Base-by-base conservation (phyloP, 2,113 vertebrate species). In the Bubo bubo region DNA sequence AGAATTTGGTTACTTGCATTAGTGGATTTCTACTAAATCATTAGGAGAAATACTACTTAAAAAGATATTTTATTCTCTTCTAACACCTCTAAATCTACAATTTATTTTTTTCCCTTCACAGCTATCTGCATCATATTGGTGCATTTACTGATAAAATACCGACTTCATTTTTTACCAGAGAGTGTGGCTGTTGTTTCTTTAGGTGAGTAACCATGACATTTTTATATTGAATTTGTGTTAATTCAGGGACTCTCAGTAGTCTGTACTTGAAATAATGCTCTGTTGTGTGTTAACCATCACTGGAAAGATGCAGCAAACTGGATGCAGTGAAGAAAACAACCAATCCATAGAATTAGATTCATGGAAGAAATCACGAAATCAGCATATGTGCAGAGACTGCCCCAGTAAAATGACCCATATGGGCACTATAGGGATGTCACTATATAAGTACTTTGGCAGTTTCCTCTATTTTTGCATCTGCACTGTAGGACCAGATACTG, bases 51-150 rank as follows among this genome's bases (percentile, higher is more conserved):
- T 59, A 45, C 9, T n/a, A 12, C 34, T 60, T 84, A 14, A 49
- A 88, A 68, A 47, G 32, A 0, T 64, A 28, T 86, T 77, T 87
- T 73, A 50, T 52, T 87, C 1, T 68, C 39, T 87, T 81, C 15
- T 53, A 59, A 19, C 22, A 6, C 5, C 66, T 52, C 43, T 64
- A 26, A 90, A 52, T 71, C 18, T 72, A 49, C 41, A 26, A 5
- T 26, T 88, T 19, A 3, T 85, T 60, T 87, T 56, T 91, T 85
- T 16, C 14, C 32, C 35, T 59, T 83, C 59, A 67, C 97, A 99
- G 99, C 99, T 97, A 99, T 99, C 97, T 99, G 99, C 98, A 99
- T 99, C 98, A 99, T 99, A 98, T 98, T 99, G 99, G 99, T 99
- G 98, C 99, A 99, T 97, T 98, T 99, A 96, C 98, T 99, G 93